phyloP scores from a whole-genome alignment of 2,797 vertebrate species.

The Ctenosaura bakeri region DNA sequence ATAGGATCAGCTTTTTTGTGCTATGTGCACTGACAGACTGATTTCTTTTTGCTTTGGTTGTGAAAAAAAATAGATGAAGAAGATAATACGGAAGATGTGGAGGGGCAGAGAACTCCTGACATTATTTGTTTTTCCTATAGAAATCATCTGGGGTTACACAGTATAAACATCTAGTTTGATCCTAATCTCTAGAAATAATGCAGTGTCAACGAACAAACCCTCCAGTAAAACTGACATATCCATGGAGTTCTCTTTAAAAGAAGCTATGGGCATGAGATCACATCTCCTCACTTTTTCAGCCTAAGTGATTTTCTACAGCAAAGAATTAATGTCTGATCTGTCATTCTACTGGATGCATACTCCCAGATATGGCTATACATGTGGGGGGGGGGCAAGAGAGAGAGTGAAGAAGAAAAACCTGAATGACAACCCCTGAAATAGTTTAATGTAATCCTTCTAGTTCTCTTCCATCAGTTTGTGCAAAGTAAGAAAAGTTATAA shows the following conservation, averaged over 20 bases:
- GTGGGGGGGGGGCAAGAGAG: too few species aligned
- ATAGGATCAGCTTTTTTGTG: slow-evolving; percentile 29
- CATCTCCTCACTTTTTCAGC: slow-evolving; percentile 49
- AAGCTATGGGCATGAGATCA: slow-evolving; percentile 42
- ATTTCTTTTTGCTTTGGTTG: background rate
- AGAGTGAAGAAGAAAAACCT: slow-evolving; percentile 38
- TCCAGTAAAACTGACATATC: slow-evolving; percentile 58
- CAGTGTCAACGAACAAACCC: slow-evolving; percentile 56
- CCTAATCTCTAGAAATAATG: slow-evolving; percentile 56
- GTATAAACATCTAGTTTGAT: slow-evolving; percentile 53
- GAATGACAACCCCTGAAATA: slow-evolving; percentile 34
- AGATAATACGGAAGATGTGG: background rate
- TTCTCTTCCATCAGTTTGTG: slow-evolving; percentile 37
- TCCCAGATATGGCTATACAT: background rate
- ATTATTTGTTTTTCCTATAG: slow-evolving; percentile 10
- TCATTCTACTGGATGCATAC: slow-evolving; percentile 20
- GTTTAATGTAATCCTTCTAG: slow-evolving; percentile 41
- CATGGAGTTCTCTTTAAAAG: slow-evolving; percentile 37
- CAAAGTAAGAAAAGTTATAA: slow-evolving; percentile 31
- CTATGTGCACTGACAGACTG: background rate
- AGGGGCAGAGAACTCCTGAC: background rate
- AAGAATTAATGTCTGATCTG: slow-evolving; percentile 46
- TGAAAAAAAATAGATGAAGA: rapidly evolving
- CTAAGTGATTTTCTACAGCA: slow-evolving; percentile 49
- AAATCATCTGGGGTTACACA: slow-evolving; percentile 40